Evolutionary conservation across 2,888 invertebrate species (phyloP).

Genomic region (Napeogenes sylphis): DNA sequence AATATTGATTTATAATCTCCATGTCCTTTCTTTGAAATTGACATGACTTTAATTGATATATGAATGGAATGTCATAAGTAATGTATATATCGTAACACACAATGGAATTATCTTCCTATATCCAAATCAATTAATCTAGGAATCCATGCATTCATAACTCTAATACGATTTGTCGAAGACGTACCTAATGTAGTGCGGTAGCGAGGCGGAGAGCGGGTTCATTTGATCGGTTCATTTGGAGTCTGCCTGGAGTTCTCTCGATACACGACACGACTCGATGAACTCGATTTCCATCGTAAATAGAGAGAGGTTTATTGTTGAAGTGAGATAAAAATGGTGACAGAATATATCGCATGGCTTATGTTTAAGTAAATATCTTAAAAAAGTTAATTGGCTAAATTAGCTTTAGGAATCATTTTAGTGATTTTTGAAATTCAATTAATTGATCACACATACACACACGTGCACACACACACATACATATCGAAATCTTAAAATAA

Average conservation of each 20-base stretch:
- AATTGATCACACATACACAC: no score
- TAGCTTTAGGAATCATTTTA: no score
- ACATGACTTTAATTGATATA: not conserved
- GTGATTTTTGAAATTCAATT: no score
- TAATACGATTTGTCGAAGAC: slow-evolving; percentile 47
- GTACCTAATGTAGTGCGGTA: slow-evolving; percentile 48
- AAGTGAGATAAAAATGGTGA: slow-evolving; percentile 3
- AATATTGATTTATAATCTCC: not conserved
- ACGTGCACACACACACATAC: no score
- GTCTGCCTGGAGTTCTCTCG: slow-evolving; percentile 40
- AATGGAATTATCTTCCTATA: slow-evolving; percentile 19
- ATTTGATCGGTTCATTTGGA: slow-evolving; percentile 55
- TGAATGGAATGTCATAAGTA: not conserved
- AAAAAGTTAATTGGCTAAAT: not conserved
- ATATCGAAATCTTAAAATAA: no score
- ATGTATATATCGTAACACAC: not conserved
- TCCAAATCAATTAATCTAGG: slow-evolving; percentile 37
- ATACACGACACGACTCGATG: slow-evolving; percentile 51
- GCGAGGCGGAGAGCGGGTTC: slow-evolving; percentile 48
- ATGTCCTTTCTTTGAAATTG: no score
- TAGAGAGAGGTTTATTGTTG: slow-evolving; percentile 40
- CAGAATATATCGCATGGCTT: not conserved
- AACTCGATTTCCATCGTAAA: slow-evolving; percentile 56
- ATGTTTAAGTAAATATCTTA: not conserved
- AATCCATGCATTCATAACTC: slow-evolving; percentile 46